Percentiles rank a stretch among this genome's conserved stretches.
Evolutionary conservation across 2,113 vertebrate species (phyloP).

Genomic region (Coryphaenoides rupestris): DNA sequence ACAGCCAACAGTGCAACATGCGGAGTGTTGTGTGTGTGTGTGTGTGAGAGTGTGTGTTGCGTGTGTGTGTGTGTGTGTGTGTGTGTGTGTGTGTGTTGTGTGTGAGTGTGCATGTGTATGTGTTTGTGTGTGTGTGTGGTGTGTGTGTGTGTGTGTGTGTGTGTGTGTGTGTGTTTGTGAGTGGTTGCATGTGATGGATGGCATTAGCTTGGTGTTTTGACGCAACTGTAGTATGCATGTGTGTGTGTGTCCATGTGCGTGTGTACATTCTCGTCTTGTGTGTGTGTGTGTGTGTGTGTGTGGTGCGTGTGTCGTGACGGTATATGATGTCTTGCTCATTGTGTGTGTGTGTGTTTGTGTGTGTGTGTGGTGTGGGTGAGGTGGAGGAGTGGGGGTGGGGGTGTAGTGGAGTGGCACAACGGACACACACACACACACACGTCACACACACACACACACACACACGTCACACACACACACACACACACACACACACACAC

Average conservation of each 20-base stretch:
- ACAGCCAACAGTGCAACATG: no score
- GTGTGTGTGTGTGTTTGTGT: constrained; percentile 12
- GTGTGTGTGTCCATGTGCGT: not conserved
- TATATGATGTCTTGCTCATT: not conserved
- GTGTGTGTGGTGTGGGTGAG: not conserved
- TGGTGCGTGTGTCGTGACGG: not conserved
- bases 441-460: no score
- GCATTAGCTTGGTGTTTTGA: no score
- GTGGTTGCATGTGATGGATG: not conserved
- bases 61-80: no score
- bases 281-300: no score
- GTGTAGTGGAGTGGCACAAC: constrained; percentile 19
- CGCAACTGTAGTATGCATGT: not conserved
- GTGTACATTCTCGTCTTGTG: not conserved
- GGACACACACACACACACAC: constrained; percentile 10
- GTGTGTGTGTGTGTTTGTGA: no score
- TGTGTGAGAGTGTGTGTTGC: no score
- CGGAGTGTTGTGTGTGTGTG: no score
- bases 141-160: not conserved
- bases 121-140: not conserved
- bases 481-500: constrained; percentile 9
- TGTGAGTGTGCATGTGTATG: no score
- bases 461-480: no score
- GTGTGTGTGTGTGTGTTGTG: not conserved
- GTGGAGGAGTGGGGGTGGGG: not conserved